Conservation (phyloP, 2,113 vertebrate species). For the Vicugna pacos region DNA sequence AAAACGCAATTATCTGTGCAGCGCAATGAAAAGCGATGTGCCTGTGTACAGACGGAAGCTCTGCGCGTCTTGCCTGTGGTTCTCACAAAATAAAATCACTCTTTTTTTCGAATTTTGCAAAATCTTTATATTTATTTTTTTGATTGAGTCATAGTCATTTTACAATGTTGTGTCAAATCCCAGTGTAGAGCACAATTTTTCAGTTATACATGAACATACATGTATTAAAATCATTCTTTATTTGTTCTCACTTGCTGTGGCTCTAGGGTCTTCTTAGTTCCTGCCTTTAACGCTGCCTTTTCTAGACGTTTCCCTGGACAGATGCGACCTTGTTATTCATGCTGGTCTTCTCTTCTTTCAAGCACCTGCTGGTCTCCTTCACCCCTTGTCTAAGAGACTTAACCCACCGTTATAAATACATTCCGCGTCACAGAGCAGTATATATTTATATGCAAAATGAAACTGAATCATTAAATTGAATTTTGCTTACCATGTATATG, state of each 20-base stretch:
- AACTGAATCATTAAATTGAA: background rate
- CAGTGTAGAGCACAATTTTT: too few relatives aligned
- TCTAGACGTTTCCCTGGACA: background rate
- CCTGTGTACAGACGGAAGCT: background rate
- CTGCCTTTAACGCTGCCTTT: background rate
- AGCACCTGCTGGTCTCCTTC: accelerated
- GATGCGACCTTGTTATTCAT: background rate
- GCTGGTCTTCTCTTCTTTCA: background rate
- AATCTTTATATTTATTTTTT: too few relatives aligned
- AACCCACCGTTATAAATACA: background rate
- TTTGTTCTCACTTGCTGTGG: background rate
- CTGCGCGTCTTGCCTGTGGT: accelerated
- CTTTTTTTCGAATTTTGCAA: background rate
- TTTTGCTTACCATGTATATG: background rate
- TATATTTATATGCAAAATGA: background rate
- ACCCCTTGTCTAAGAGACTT: background rate
- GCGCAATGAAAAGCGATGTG: too few relatives aligned
- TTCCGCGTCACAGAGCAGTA: too few relatives aligned
- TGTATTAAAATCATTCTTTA: background rate
- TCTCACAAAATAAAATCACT: background rate
- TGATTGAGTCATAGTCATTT: too few relatives aligned
- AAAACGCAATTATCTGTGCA: too few relatives aligned
- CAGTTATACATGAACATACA: too few relatives aligned
- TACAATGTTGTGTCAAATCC: too few relatives aligned
- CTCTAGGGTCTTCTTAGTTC: background rate